Conservation (phyloP, 2,888 invertebrate species). For the Chorisops tibialis region DNA sequence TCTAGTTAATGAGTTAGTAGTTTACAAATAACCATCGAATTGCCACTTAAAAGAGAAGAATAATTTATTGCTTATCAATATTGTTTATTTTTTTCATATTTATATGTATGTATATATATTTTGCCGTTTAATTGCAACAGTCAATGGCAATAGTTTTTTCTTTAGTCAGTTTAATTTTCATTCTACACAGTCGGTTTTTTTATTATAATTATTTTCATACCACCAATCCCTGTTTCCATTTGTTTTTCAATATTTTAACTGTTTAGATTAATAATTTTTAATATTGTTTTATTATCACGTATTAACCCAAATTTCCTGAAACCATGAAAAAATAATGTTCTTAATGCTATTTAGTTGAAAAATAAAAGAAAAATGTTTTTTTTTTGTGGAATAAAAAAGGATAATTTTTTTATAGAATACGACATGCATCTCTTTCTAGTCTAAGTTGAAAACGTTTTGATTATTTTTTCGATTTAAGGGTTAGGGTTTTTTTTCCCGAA, state of each 20-base stretch:
- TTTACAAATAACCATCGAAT: conserved; percentile 5
- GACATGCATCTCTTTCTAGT: neutral
- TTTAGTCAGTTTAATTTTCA: no score
- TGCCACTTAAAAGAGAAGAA: conserved; percentile 11
- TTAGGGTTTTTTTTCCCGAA: no score
- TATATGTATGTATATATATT: no score
- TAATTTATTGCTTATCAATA: conserved; percentile 5
- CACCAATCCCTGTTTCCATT: no score
- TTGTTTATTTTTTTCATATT: no score
- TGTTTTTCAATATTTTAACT: neutral
- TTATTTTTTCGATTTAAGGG: neutral
- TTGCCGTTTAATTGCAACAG: no score
- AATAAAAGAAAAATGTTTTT: neutral
- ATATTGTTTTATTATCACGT: conserved; percentile 31
- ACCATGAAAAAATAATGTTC: conserved; percentile 30
- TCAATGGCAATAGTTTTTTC: no score
- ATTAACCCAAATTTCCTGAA: conserved; percentile 36
- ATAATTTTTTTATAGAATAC: neutral
- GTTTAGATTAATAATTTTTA: neutral
- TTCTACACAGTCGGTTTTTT: no score
- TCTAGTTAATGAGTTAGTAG: conserved; percentile 6
- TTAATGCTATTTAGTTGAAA: conserved; percentile 3
- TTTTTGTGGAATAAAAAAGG: neutral
- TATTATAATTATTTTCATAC: no score
- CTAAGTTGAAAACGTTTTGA: neutral